A percentile compares a stretch with the other conserved stretches of the same genome.
phyloP scores from a whole-genome alignment of 2,888 invertebrate genomes.

The Leuctra nigra region DNA sequence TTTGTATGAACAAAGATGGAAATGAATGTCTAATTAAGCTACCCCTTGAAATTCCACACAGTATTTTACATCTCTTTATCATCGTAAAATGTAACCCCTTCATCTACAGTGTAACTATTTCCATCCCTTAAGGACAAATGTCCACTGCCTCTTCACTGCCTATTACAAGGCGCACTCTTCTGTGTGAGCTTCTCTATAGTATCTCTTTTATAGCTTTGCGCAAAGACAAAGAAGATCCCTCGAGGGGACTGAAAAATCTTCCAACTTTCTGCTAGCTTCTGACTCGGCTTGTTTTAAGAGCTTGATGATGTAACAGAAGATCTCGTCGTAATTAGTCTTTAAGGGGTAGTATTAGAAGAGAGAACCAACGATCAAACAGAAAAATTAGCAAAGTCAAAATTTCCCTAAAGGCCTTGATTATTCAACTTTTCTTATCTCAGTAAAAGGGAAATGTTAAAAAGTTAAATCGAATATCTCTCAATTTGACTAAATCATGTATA shows the following conservation, averaged over 20 bases:
- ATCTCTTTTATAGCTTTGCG: background rate
- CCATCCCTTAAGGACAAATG: constrained; percentile 11
- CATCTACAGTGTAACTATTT: background rate
- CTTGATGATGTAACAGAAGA: constrained; percentile 11
- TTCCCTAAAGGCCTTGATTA: constrained; percentile 29
- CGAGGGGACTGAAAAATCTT: constrained; percentile 15
- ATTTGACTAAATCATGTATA: too few species aligned
- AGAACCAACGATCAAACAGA: constrained; percentile 28
- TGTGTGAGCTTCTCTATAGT: background rate
- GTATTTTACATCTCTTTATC: too few species aligned
- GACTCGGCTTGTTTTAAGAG: constrained; percentile 8
- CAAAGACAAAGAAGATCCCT: constrained; percentile 12
- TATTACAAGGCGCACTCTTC: constrained; percentile 1
- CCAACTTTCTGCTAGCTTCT: constrained; percentile 8
- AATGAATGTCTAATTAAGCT: too few species aligned
- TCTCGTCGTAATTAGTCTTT: constrained; percentile 28
- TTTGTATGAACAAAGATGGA: background rate
- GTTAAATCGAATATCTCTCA: too few species aligned
- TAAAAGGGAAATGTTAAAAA: too few species aligned
- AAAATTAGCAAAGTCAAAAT: constrained; percentile 30
- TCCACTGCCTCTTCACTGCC: background rate
- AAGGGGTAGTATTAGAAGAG: constrained; percentile 24
- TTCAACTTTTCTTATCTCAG: too few species aligned
- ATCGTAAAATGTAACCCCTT: background rate
- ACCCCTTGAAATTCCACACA: too few species aligned